Evolutionary conservation across 1,140 invertebrate genomes (phyloP).

Genomic region (Zaprionus gabonicus): DNA sequence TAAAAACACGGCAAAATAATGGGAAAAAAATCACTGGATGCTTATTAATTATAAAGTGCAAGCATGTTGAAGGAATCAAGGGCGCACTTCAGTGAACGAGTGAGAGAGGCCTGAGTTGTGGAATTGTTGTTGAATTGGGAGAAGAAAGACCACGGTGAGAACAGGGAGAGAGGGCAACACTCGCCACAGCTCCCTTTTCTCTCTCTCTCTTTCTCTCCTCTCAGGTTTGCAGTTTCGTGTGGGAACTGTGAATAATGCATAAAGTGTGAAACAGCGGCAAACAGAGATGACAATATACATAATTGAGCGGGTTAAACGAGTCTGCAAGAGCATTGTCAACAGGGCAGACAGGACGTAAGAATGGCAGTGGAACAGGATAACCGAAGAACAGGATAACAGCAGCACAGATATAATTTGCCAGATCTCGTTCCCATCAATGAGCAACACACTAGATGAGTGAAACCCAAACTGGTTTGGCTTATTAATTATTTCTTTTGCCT

Average conservation of each 20-base stretch:
- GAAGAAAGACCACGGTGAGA: too few relatives aligned
- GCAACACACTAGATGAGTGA: neutral
- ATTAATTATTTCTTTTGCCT: slow-evolving; percentile 63
- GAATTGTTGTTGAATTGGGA: too few relatives aligned
- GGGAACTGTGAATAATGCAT: slow-evolving; percentile 83
- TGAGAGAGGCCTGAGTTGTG: slow-evolving; percentile 19
- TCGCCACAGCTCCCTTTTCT: neutral
- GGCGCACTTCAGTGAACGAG: slow-evolving; percentile 53
- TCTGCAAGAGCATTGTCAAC: slow-evolving; percentile 74
- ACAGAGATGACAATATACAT: slow-evolving; percentile 72
- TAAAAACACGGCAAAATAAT: slow-evolving; percentile 37
- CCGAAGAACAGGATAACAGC: neutral
- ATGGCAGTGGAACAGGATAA: too few relatives aligned
- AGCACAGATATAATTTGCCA: slow-evolving; percentile 12
- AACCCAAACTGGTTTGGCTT: slow-evolving; percentile 71
- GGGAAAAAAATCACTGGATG: slow-evolving; percentile 48
- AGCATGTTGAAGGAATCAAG: slow-evolving; percentile 78
- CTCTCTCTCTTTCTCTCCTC: slow-evolving; percentile 1
- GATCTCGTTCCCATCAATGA: slow-evolving; percentile 1
- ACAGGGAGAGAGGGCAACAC: slow-evolving; percentile 16
- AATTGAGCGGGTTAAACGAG: slow-evolving; percentile 79
- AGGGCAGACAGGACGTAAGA: slow-evolving; percentile 42
- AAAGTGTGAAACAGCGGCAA: slow-evolving; percentile 74
- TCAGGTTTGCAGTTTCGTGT: slow-evolving; percentile 49
- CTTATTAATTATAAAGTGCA: slow-evolving; percentile 81